These are phyloP conservation scores for Polia nebulosa DNA, from an alignment of 2,888 invertebrate species.

Conservation along the genomic window DNA sequence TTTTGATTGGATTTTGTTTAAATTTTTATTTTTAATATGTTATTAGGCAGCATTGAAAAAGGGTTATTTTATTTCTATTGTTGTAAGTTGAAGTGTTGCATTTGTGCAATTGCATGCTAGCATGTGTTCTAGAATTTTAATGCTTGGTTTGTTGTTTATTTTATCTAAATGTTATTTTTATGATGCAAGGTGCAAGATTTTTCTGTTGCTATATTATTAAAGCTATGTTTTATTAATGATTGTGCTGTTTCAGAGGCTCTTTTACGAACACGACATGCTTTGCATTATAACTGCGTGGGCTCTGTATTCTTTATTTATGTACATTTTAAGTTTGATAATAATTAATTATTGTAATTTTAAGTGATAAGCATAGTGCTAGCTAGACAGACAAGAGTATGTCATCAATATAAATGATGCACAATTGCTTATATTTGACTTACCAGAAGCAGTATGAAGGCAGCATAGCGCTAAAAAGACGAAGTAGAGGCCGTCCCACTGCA, in stretches of 20 bases:
- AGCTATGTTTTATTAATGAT: conserved; percentile 19
- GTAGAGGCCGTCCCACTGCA: conserved; percentile 88
- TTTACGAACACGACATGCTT: conserved; percentile 36
- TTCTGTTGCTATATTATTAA: conserved; percentile 11
- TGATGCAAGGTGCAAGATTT: conserved; percentile 42
- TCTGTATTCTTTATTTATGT: conserved; percentile 36
- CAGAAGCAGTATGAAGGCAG: conserved; percentile 87
- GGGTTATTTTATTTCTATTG: conserved; percentile 17
- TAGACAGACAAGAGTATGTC: conserved; percentile 33
- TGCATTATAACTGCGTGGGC: conserved; percentile 10
- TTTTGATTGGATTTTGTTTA: conserved; percentile 37
- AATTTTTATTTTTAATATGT: conserved; percentile 30
- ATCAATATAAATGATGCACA: conserved; percentile 1
- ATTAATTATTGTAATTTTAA: conserved; percentile 9
- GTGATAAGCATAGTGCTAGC: conserved; percentile 60
- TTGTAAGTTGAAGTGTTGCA: conserved; percentile 8
- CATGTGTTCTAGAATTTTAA: conserved; percentile 23
- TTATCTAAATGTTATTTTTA: conserved; percentile 20
- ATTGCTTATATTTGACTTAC: conserved; percentile 69
- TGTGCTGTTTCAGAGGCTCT: conserved; percentile 16
- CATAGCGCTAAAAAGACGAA: conserved; percentile 88
- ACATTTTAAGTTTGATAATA: not conserved
- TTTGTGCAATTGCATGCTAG: conserved; percentile 49
- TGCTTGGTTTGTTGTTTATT: conserved; percentile 18
- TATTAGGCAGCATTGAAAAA: conserved; percentile 14